Evolutionary conservation across 64 coral and sea anemone species (phyloP).

Genomic region (Stichodactyla mertensii): DNA sequence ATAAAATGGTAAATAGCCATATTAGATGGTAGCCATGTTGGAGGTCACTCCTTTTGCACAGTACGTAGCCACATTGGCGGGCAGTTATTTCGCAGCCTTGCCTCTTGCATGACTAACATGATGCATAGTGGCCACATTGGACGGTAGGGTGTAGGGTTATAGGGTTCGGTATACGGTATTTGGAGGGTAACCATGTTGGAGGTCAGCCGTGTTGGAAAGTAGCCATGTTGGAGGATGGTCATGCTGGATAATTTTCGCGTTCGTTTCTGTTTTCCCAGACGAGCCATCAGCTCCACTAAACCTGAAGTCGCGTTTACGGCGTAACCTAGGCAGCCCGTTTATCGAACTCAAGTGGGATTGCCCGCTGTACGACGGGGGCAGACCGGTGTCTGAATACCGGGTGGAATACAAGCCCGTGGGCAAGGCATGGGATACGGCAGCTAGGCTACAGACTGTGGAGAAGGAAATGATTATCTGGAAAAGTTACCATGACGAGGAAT

Average conservation of each 20-base stretch:
- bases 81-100: no score
- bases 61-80: neutral
- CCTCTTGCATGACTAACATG: no score
- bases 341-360: conserved; percentile 1
- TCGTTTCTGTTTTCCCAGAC: neutral
- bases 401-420: conserved; percentile 13
- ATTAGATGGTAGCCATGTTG: neutral
- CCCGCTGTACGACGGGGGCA: neutral
- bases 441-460: neutral
- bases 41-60: neutral
- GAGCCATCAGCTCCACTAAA: conserved; percentile 15
- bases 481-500: neutral
- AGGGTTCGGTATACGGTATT: no score
- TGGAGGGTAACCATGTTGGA: neutral
- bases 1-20: no score
- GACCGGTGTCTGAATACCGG: neutral
- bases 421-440: neutral
- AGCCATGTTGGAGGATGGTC: neutral
- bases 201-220: neutral
- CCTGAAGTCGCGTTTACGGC: neutral
- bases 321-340: neutral
- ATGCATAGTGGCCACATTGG: neutral
- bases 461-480: conserved; percentile 8
- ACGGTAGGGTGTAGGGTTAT: neutral
- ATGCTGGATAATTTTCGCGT: neutral